Evolutionary conservation across 2,113 vertebrate species (phyloP).

Genomic region (Syrrhaptes paradoxus): DNA sequence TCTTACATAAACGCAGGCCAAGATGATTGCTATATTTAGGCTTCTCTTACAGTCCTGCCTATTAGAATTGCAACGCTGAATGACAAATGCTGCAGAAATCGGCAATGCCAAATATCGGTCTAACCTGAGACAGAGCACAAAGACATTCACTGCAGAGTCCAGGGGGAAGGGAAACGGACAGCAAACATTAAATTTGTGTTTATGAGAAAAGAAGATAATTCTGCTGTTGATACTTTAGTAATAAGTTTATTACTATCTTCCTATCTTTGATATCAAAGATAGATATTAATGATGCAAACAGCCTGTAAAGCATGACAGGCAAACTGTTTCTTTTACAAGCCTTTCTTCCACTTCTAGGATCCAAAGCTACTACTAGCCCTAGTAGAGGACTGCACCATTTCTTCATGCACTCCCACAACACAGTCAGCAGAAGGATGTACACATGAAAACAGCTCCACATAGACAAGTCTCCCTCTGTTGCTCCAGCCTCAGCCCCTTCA

Average conservation of each 20-base stretch:
- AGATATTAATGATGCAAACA: not conserved
- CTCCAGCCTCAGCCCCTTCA: not conserved
- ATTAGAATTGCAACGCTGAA: not conserved
- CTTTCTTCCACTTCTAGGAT: not conserved
- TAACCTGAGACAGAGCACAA: not conserved
- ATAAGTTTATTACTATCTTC: not conserved
- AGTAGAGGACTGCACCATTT: not conserved
- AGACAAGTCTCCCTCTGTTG: not conserved
- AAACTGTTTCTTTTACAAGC: not conserved
- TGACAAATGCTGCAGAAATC: not conserved
- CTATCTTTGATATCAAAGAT: not conserved
- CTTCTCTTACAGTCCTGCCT: not conserved
- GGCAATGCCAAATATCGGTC: not conserved
- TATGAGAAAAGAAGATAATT: not conserved
- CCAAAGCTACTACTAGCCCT: not conserved
- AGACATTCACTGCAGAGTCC: not conserved
- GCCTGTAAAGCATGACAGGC: not conserved
- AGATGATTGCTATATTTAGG: not conserved
- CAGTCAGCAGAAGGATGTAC: not conserved
- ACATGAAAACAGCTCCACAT: fast-evolving
- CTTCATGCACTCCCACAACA: not conserved
- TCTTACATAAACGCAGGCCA: not conserved
- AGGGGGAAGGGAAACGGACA: not conserved
- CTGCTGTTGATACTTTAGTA: not conserved
- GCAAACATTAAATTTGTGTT: not conserved